Evolutionary conservation across 2,113 vertebrate species (phyloP).

Genomic region (Dasyprocta punctata): DNA sequence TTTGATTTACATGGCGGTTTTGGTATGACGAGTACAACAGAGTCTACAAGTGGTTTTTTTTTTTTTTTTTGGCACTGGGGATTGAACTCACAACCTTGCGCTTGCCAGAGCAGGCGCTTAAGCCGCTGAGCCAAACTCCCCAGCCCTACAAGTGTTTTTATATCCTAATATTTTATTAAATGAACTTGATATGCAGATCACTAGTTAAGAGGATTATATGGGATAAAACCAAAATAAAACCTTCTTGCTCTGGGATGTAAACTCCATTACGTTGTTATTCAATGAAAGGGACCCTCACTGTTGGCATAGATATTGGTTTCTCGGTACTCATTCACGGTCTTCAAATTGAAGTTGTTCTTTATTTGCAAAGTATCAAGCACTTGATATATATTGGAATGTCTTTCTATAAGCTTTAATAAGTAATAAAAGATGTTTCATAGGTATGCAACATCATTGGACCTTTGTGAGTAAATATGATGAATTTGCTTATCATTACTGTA

Average conservation of each 20-base stretch:
- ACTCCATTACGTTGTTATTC: conserved; percentile 19
- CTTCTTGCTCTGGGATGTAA: neutral
- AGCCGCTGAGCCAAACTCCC: no score
- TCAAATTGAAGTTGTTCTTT: neutral
- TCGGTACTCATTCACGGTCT: neutral
- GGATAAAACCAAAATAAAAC: conserved; percentile 6
- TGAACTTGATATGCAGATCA: neutral
- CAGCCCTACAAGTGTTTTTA: no score
- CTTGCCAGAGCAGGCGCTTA: no score
- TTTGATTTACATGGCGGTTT: conserved; percentile 23
- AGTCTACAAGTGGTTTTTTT: no score
- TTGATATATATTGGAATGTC: neutral
- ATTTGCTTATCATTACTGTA: neutral
- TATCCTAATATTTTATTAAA: conserved; percentile 30
- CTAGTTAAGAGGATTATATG: conserved; percentile 9
- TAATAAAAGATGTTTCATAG: neutral
- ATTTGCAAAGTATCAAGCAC: neutral
- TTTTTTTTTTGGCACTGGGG: no score
- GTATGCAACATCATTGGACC: neutral
- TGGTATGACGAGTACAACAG: conserved; percentile 2
- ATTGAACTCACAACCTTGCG: no score
- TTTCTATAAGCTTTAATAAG: neutral
- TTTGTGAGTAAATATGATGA: conserved; percentile 8
- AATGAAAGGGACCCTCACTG: neutral
- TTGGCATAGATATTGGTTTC: neutral